Evolutionary conservation across 2,113 vertebrate genomes (phyloP), one percentile per base, ranked within the genome.

Genomic region (Heterocephalus glaber): DNA sequence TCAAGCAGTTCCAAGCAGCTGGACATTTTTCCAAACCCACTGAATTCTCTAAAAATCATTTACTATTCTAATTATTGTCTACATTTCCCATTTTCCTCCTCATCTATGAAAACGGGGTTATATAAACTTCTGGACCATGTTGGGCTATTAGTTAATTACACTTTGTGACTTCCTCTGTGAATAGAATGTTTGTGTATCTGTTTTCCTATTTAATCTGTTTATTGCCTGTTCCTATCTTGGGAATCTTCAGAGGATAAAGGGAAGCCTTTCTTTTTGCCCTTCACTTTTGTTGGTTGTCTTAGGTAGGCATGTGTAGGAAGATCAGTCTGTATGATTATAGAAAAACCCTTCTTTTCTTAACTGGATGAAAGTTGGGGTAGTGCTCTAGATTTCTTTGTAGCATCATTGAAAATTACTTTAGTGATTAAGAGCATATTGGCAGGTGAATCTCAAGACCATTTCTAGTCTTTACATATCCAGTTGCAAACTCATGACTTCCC

Each of bases 261-360:
- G 54, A 81, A 61, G 63, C 8, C 26, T 79, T 49, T 38, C 65
- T 54, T 61, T 89, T 63, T 83, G 49, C 30, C 49, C 5, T 74
- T 41, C 10, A 26, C 63, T 52, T 76, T 86, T 93, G 35, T 77
- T 84, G 49, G 11, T 63, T 92, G 38, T 93, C 72, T 91, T 96
- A 65, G 19, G 11, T 80, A 26, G 84, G 13, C 60, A 28, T 54
- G 38, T 54, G 1, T 76, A 60, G 60, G 74, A 68, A 89, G 74
- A 70, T 68, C 17, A 60, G 13, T 66, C 22, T 86, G 6, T 38
- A 41, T 44, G 49, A 22, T 66, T 44, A 47, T 60, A 35, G 41
- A 86, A 63, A 92, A 80, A 60, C 7, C 33, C 12, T 92, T 82
- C 9, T 86, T 89, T 79, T 24, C 30, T 2, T 90, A 85, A 66